Evolutionary conservation across 2,888 invertebrate species (phyloP).

Genomic region (Hanleya hanleyi): DNA sequence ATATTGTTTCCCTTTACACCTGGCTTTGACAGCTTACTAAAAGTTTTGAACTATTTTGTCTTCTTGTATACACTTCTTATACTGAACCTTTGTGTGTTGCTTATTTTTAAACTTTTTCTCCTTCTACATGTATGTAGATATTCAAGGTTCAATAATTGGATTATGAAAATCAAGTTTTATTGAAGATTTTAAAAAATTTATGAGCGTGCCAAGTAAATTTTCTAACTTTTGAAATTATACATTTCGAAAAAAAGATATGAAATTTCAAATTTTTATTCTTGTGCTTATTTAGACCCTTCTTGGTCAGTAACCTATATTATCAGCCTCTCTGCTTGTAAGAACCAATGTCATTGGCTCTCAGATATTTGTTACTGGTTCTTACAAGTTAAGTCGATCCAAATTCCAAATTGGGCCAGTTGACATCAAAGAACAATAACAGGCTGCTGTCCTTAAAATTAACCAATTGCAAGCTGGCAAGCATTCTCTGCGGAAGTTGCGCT

Average conservation of each 20-base stretch:
- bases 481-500: constrained; percentile 3
- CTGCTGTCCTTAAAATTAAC: not conserved
- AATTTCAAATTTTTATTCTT: not conserved
- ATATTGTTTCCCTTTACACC: constrained; percentile 2
- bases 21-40: not conserved
- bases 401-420: no score
- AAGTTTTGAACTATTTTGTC: not conserved
- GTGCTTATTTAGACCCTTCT: not conserved
- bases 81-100: not conserved
- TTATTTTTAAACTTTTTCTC: not conserved
- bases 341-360: no score
- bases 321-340: no score
- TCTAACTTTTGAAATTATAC: not conserved
- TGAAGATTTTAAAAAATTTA: no score
- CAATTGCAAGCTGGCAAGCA: not conserved
- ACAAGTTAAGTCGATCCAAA: no score
- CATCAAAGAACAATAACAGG: not conserved
- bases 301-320: no score
- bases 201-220: not conserved
- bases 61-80: not conserved
- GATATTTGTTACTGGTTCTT: no score
- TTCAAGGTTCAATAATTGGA: not conserved
- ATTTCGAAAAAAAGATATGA: not conserved
- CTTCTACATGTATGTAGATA: constrained; percentile 22
- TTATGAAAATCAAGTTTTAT: no score